Conservation (phyloP, 2,113 vertebrate species). For the Odocoileus virginianus region DNA sequence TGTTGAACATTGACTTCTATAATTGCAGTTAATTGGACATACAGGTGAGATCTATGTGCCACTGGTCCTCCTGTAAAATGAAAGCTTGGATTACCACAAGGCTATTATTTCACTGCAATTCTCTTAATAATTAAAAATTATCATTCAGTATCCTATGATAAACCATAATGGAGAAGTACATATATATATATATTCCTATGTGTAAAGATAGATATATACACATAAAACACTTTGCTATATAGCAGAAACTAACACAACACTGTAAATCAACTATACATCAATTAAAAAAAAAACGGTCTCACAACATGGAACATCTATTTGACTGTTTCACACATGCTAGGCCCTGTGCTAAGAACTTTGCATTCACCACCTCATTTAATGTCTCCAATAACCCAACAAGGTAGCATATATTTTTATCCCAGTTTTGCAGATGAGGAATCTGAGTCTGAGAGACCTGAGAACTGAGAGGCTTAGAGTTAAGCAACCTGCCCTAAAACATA, state of each 20-base stretch:
- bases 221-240: not conserved
- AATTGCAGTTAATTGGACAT: not conserved
- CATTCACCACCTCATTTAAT: not conserved
- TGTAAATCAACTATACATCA: not conserved
- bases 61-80: not conserved
- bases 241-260: not conserved
- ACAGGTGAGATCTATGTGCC: not conserved
- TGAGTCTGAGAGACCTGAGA: not conserved
- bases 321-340: not conserved
- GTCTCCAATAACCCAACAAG: not conserved
- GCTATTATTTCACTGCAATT: not conserved
- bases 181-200: not conserved
- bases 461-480: not conserved
- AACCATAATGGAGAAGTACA: not conserved
- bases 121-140: slow-evolving; percentile 19
- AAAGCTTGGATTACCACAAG: not conserved
- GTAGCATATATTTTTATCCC: not conserved
- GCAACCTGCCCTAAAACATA: not conserved
- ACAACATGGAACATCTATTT: not conserved
- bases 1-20: not conserved
- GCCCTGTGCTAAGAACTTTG: not conserved
- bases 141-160: not conserved
- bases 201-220: not conserved
- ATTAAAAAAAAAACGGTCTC: not conserved
- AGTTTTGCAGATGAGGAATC: not conserved